Percentiles rank a stretch among this genome's conserved stretches.
Conservation (phyloP, 2,797 vertebrate species). For the Dendrocincla fuliginosa region DNA sequence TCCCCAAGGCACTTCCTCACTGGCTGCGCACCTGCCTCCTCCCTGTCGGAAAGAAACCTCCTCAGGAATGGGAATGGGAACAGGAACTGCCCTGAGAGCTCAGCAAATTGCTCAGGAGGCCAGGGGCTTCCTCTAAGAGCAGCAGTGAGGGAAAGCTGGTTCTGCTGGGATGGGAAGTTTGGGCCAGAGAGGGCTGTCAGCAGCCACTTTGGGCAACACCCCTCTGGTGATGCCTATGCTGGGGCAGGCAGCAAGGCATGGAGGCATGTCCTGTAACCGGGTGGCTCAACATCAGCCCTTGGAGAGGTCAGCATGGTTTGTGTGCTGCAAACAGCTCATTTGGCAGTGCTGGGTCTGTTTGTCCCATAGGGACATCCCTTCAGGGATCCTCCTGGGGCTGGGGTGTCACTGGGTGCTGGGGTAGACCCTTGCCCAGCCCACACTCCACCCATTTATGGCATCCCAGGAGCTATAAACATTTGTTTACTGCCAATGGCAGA, state of each 20-base stretch:
- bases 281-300: background rate
- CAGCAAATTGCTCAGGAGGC: background rate
- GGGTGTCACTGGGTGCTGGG: background rate
- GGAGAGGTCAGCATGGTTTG: background rate
- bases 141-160: background rate
- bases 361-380: background rate
- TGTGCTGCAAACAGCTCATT: background rate
- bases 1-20: constrained; percentile 30
- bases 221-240: rapidly evolving
- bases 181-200: background rate
- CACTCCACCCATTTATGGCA: background rate
- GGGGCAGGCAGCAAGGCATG: rapidly evolving
- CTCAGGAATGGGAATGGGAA: background rate
- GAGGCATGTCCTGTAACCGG: rapidly evolving
- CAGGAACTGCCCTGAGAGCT: constrained; percentile 1
- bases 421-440: background rate
- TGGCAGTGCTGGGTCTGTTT: rapidly evolving
- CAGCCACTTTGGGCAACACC: background rate
- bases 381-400: background rate
- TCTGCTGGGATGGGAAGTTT: rapidly evolving
- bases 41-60: background rate
- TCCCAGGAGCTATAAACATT: background rate
- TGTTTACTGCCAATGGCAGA: background rate
- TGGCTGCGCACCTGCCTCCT: background rate
- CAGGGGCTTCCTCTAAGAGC: background rate